A percentile compares a stretch with the other conserved stretches of the same genome.
Evolutionary conservation across 2,113 vertebrate species (phyloP).

Genomic region (Larimichthys crocea): DNA sequence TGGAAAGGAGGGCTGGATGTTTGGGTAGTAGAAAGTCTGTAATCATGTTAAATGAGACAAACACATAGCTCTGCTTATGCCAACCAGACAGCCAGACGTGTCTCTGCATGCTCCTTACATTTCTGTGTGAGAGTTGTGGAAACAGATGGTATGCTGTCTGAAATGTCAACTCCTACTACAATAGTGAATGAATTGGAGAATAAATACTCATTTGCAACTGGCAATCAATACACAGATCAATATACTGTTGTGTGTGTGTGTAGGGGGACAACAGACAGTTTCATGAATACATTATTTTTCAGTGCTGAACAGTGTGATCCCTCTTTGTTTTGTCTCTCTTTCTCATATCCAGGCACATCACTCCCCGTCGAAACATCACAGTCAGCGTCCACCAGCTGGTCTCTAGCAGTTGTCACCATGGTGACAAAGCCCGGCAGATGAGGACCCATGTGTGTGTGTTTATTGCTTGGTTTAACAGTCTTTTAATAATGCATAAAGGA

Average conservation of each 20-base stretch:
- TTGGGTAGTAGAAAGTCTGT: conserved; percentile 51
- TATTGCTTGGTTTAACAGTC: conserved; percentile 63
- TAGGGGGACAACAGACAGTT: not conserved
- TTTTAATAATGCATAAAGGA: conserved; percentile 77
- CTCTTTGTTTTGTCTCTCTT: conserved; percentile 42
- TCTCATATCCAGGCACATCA: not conserved
- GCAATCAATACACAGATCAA: conserved; percentile 62
- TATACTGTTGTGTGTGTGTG: conserved; percentile 22
- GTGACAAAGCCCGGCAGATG: conserved; percentile 61
- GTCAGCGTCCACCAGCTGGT: conserved; percentile 67
- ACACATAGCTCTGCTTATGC: conserved; percentile 38
- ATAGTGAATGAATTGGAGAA: conserved; percentile 9
- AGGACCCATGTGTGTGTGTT: conserved; percentile 64
- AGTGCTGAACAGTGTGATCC: not conserved
- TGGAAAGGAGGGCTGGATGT: conserved; percentile 19
- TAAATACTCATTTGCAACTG: conserved; percentile 51
- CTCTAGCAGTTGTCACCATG: conserved; percentile 61
- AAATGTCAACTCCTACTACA: conserved; percentile 15
- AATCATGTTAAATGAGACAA: conserved; percentile 66
- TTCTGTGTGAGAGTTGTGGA: not conserved
- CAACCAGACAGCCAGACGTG: conserved; percentile 58
- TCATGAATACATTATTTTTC: not conserved
- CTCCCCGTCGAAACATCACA: conserved; percentile 14
- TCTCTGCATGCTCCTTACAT: conserved; percentile 44
- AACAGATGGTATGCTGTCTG: conserved; percentile 54